These are phyloP conservation scores for Tridacna crocea DNA, from an alignment of 2,888 invertebrate genomes.

Conservation along the genomic window DNA sequence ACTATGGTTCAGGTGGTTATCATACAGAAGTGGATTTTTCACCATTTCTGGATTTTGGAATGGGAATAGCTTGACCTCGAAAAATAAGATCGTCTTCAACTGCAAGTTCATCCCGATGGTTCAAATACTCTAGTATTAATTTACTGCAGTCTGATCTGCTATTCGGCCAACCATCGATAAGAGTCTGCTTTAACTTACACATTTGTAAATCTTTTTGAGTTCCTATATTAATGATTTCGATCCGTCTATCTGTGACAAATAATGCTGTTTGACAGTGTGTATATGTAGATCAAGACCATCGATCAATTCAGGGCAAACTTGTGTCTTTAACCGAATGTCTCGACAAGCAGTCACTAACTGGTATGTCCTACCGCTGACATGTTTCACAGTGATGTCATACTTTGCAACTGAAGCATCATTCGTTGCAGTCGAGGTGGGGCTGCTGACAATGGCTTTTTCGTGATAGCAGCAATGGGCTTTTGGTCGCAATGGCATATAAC, in stretches of 20 bases:
- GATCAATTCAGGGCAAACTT: conserved; percentile 4
- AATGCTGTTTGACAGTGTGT: conserved; percentile 26
- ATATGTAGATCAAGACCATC: conserved; percentile 38
- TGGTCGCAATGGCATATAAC: neutral
- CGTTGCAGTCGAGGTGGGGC: conserved; percentile 1
- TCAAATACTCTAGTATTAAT: conserved; percentile 16
- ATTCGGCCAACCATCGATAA: conserved; percentile 33
- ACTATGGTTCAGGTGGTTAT: no score
- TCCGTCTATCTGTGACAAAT: conserved; percentile 22
- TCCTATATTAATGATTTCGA: conserved; percentile 8
- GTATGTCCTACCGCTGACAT: conserved; percentile 37
- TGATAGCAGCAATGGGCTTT: neutral
- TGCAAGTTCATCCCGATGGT: conserved; percentile 29
- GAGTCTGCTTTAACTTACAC: neutral
- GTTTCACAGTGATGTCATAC: conserved; percentile 30
- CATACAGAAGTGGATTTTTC: no score
- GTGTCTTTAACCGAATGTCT: conserved; percentile 26
- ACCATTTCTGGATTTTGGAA: conserved; percentile 8
- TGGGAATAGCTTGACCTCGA: conserved; percentile 11
- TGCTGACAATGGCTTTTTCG: conserved; percentile 6
- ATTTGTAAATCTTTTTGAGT: conserved; percentile 31
- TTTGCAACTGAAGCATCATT: conserved; percentile 43
- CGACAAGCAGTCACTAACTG: conserved; percentile 5
- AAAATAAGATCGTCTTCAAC: conserved; percentile 15
- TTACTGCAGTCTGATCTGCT: neutral